A percentile compares a stretch with the other conserved stretches of the same genome.
phyloP scores from a whole-genome alignment of 2,113 vertebrate species.

The Brachionichthys hirsutus region DNA sequence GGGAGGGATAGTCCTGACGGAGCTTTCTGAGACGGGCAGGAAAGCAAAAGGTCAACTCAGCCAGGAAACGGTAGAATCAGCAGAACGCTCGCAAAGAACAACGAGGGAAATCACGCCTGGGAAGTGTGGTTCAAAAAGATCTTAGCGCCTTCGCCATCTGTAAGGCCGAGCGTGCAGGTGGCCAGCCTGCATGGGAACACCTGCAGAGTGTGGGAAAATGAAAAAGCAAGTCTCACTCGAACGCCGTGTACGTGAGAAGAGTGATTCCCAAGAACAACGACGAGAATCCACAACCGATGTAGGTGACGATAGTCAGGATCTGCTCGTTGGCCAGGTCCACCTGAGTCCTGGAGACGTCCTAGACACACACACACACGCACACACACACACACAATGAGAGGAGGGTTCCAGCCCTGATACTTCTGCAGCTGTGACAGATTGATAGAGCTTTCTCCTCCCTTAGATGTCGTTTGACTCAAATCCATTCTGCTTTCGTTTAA shows the following conservation, averaged over 20 bases:
- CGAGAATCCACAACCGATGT: slow-evolving; percentile 84
- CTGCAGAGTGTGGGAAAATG: background rate
- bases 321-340: slow-evolving; percentile 70
- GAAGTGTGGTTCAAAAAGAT: background rate
- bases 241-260: slow-evolving; percentile 81
- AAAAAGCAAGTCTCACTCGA: slow-evolving; percentile 82
- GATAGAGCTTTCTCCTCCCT: background rate
- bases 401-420: background rate
- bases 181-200: slow-evolving; percentile 2
- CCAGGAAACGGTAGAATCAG: too few species aligned
- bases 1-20: slow-evolving; percentile 83
- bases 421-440: background rate
- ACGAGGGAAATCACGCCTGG: too few species aligned
- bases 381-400: background rate
- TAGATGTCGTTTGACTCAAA: too few species aligned
- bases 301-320: slow-evolving; percentile 83
- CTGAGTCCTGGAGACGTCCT: slow-evolving; percentile 81
- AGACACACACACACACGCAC: background rate
- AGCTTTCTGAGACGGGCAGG: slow-evolving; percentile 77
- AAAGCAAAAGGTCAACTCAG: background rate
- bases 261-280: slow-evolving; percentile 86
- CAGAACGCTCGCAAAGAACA: too few species aligned
- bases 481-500: too few species aligned
- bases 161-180: background rate
- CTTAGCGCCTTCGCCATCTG: background rate